Base-by-base conservation (phyloP, 1,140 invertebrate genomes). In the Psilanteris sp. region DNA sequence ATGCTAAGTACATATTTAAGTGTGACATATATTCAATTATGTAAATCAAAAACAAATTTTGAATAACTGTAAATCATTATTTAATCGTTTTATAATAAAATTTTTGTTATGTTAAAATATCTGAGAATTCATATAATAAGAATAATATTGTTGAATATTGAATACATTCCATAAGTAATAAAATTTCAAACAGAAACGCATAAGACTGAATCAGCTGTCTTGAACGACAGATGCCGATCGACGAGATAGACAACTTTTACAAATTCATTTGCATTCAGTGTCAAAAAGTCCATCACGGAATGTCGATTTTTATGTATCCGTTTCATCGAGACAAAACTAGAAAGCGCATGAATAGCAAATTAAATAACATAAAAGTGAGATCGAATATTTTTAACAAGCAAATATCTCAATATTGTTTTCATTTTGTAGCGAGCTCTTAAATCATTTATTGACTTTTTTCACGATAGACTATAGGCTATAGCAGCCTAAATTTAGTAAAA, bases 231-330 rank as follows among this genome's bases (percentile, higher is more conserved):
- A 36, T 15, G 24, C 29, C 55, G 50, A 68, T 46, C 15, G 52
- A 48, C 11, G 43, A 26, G 52, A 68, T 68, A 39, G 39, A 68
- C 24, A 57, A 57, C 48, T 67, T 46, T 46, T 68, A 57, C 31
- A 44, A 67, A 46, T 46, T 24, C 50, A 55, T 67, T 46, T 39
- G 29, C 13, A 31, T 54, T 32, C 2, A 20, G 20, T 18, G 29
- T 67, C 44, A 39, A 52, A 54, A 52, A 66, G 16, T 54, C 36
- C 14, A 50, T 66, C 37, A 43, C 36, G 18, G 1, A 7, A 24
- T 29, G 34, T 50, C 44, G 22, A 41, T 46, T 14, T 36, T 34
- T 34, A 34, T 27, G 11, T 39, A 55, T 55, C 13, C n/a, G n/a
- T 55, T 55, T 32, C 16, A 4, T 4, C 1, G 0, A 11, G 6